Conservation (phyloP, 2,113 vertebrate species). For the Leucosticte australis region DNA sequence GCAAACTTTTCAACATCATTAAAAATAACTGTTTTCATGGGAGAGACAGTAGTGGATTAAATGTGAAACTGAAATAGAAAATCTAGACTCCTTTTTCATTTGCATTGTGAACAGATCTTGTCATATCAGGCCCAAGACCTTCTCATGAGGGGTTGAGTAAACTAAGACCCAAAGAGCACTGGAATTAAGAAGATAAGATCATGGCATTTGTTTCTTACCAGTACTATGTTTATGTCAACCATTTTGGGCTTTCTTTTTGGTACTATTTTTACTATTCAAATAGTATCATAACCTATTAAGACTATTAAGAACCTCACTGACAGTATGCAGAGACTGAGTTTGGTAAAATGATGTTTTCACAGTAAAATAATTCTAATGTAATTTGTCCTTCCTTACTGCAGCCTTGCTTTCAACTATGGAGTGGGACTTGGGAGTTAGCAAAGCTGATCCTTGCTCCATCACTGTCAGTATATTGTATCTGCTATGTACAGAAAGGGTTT, state of each 20-base stretch:
- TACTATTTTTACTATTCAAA: not conserved
- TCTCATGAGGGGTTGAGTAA: not conserved
- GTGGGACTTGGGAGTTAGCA: not conserved
- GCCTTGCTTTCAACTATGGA: not conserved
- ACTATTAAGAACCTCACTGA: not conserved
- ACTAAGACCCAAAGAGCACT: not conserved
- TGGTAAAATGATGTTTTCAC: not conserved
- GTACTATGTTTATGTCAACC: not conserved
- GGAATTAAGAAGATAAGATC: not conserved
- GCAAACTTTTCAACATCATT: not conserved
- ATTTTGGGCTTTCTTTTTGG: not conserved
- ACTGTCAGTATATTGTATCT: not conserved
- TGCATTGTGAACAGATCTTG: not conserved
- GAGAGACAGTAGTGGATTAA: not conserved
- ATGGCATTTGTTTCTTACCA: not conserved
- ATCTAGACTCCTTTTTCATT: not conserved
- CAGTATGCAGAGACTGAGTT: not conserved
- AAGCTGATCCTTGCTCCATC: not conserved
- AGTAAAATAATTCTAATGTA: not conserved
- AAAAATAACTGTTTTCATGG: not conserved
- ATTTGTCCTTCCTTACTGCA: not conserved
- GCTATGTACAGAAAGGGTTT: not conserved
- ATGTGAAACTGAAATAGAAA: not conserved
- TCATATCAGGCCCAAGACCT: not conserved
- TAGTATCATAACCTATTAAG: not conserved